These are phyloP conservation scores for Chamaea fasciata DNA, from an alignment of 2,113 vertebrate species.

Conservation along the genomic window DNA sequence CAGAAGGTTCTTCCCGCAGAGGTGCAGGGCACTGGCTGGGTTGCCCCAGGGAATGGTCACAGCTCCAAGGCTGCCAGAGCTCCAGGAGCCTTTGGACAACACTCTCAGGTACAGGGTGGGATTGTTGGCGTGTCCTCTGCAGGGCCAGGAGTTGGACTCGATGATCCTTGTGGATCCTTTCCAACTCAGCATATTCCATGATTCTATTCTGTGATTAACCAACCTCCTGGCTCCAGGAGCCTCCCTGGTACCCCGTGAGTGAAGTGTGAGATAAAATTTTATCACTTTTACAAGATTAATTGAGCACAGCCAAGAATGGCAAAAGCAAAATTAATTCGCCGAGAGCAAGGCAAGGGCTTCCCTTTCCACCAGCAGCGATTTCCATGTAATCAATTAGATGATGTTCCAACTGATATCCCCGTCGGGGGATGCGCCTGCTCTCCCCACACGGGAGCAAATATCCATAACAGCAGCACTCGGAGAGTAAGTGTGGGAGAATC, in stretches of 20 bases:
- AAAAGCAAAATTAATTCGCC: background rate
- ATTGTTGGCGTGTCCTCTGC: background rate
- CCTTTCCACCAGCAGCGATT: slow-evolving; percentile 33
- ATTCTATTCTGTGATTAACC: background rate
- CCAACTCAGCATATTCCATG: background rate
- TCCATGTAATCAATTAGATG: slow-evolving; percentile 21
- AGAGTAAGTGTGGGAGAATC: background rate
- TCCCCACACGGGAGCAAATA: background rate
- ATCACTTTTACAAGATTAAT: background rate
- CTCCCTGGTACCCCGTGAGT: rapidly evolving
- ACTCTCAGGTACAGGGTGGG: background rate
- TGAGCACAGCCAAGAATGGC: background rate
- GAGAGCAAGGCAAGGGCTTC: background rate
- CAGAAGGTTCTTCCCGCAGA: background rate
- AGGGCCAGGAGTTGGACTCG: background rate
- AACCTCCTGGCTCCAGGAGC: background rate
- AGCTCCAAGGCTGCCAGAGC: background rate
- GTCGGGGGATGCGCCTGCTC: rapidly evolving
- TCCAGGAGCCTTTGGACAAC: rapidly evolving
- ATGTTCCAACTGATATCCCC: background rate
- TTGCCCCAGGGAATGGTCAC: background rate
- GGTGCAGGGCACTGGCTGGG: background rate
- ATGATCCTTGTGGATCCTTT: background rate
- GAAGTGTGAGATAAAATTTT: background rate
- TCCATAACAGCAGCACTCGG: rapidly evolving